Conservation (phyloP, 2,888 invertebrate species). For the Malthinus flaveolus region DNA sequence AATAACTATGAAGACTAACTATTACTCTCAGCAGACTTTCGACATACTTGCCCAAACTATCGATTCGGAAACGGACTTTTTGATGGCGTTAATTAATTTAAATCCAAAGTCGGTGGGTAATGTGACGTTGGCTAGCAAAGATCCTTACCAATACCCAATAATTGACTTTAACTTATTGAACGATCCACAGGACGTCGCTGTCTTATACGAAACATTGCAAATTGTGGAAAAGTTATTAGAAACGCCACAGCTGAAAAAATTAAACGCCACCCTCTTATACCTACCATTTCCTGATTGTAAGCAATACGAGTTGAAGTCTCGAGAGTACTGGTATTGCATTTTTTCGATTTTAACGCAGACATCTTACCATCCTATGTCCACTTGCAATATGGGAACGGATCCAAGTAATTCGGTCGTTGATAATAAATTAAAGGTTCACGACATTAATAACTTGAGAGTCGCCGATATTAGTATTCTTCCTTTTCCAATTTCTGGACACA, state of each 20-base stretch:
- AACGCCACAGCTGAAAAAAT: conserved; percentile 61
- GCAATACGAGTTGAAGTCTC: conserved; percentile 60
- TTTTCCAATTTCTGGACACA: conserved; percentile 55
- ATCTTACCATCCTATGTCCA: conserved; percentile 70
- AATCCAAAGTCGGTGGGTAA: background rate
- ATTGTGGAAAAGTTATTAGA: conserved; percentile 63
- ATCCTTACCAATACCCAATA: conserved; percentile 57
- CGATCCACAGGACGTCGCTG: conserved; percentile 63
- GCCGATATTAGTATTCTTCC: conserved; percentile 61
- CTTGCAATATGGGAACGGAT: conserved; percentile 71
- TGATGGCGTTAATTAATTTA: background rate
- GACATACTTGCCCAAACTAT: background rate
- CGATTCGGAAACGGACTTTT: background rate
- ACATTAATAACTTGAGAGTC: conserved; percentile 56
- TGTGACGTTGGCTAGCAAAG: background rate
- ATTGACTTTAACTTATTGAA: conserved; percentile 73
- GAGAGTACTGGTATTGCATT: conserved; percentile 69
- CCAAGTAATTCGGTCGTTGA: background rate
- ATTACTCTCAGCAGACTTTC: background rate
- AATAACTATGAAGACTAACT: background rate
- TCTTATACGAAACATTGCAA: conserved; percentile 63
- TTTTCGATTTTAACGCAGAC: conserved; percentile 68
- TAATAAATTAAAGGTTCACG: conserved; percentile 41
- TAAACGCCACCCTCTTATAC: conserved; percentile 61
- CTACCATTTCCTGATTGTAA: conserved; percentile 64